Percentiles rank a stretch among this genome's conserved stretches.
Evolutionary conservation across 2,113 vertebrate genomes (phyloP).

Genomic region (Rhodinocichla rosea): DNA sequence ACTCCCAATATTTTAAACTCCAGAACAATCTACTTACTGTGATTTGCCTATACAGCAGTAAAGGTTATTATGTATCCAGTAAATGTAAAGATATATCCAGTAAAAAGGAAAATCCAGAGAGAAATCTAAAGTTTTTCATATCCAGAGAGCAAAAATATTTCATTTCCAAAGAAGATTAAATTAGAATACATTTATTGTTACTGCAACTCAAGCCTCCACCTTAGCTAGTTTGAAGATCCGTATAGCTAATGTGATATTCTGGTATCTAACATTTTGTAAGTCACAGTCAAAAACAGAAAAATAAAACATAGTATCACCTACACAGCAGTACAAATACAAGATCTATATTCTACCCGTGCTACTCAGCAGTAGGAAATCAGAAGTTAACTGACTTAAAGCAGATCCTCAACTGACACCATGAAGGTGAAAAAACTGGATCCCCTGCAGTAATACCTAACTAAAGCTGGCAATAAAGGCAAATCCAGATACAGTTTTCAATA

Average conservation of each 20-base stretch:
- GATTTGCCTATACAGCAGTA: background rate
- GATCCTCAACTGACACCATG: background rate
- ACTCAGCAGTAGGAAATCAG: background rate
- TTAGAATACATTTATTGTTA: background rate
- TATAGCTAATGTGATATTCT: background rate
- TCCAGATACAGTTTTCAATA: background rate
- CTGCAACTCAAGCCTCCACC: background rate
- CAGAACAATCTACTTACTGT: background rate
- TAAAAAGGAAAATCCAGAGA: background rate
- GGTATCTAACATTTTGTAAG: background rate
- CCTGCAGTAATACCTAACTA: background rate
- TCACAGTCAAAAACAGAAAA: background rate
- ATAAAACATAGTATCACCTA: background rate
- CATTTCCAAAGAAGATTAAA: background rate
- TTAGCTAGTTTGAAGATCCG: background rate
- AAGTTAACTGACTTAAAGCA: background rate
- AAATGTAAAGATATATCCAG: background rate
- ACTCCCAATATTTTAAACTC: background rate
- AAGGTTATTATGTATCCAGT: background rate
- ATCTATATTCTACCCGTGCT: background rate
- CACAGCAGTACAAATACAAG: accelerated
- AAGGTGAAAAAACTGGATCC: accelerated
- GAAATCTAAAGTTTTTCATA: background rate
- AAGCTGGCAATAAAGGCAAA: background rate
- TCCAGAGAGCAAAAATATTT: background rate